Conservation (phyloP, 2,888 invertebrate species). For the Scelioninae gen. 1 region DNA sequence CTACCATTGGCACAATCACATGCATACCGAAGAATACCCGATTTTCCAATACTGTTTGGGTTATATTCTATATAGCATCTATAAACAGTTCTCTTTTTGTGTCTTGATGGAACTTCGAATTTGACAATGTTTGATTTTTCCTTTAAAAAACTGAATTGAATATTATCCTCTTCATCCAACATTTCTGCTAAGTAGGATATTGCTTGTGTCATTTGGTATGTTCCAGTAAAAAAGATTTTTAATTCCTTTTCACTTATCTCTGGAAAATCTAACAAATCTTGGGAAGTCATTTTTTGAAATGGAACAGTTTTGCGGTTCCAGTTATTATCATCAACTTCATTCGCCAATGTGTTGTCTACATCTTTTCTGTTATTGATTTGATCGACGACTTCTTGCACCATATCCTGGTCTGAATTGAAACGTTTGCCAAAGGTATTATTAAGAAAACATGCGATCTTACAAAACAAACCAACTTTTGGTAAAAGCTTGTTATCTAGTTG, state of each 20-base stretch:
- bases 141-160: background rate
- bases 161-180: background rate
- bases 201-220: background rate
- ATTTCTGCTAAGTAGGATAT: constrained; percentile 7
- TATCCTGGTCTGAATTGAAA: background rate
- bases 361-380: background rate
- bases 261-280: background rate
- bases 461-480: background rate
- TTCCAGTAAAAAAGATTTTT: constrained; percentile 1
- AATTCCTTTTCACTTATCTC: background rate
- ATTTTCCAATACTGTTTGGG: background rate
- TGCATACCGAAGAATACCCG: background rate
- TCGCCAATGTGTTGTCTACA: background rate
- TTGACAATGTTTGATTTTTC: background rate
- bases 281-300: background rate
- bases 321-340: background rate
- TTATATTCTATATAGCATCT: constrained; percentile 11
- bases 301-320: background rate
- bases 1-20: constrained; percentile 31
- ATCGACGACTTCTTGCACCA: background rate
- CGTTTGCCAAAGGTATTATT: constrained; percentile 12
- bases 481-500: constrained; percentile 57
- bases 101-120: background rate
- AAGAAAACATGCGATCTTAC: background rate
- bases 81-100: background rate